Conservation (phyloP, 2,797 vertebrate genomes). For the Sus cebifrons region DNA sequence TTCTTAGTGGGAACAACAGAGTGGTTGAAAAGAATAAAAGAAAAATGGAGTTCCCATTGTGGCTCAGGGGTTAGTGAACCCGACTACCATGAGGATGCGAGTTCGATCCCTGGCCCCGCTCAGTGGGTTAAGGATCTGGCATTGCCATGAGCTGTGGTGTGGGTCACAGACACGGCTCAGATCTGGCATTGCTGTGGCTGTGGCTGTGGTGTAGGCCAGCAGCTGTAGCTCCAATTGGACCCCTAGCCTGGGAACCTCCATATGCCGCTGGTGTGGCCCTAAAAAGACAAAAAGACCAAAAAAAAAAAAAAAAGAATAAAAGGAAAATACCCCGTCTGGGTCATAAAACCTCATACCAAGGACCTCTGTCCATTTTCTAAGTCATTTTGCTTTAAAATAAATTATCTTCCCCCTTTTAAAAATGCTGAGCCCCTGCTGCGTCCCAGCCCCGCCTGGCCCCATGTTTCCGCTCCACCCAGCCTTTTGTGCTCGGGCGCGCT, state of each 20-base stretch:
- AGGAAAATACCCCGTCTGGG: neutral
- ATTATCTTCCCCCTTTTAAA: neutral
- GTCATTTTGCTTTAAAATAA: neutral
- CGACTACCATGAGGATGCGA: no score
- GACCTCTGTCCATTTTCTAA: neutral
- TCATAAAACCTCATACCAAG: neutral
- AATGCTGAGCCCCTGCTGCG: neutral
- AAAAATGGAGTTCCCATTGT: neutral
- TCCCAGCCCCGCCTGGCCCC: neutral
- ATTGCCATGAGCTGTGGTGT: no score
- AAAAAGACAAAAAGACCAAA: no score
- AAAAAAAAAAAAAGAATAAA: neutral
- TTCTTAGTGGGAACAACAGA: neutral
- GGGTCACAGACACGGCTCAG: no score
- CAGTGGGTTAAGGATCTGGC: no score
- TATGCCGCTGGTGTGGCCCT: no score
- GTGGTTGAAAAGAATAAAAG: neutral
- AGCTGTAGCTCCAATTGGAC: no score
- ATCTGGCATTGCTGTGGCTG: no score
- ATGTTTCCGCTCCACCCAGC: neutral
- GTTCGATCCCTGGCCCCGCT: no score
- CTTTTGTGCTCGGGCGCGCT: neutral
- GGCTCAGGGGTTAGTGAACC: no score
- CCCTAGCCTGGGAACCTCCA: no score
- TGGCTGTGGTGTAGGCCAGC: no score